Conservation (phyloP, 2,797 vertebrate genomes). For the Sebastes matsubarae region DNA sequence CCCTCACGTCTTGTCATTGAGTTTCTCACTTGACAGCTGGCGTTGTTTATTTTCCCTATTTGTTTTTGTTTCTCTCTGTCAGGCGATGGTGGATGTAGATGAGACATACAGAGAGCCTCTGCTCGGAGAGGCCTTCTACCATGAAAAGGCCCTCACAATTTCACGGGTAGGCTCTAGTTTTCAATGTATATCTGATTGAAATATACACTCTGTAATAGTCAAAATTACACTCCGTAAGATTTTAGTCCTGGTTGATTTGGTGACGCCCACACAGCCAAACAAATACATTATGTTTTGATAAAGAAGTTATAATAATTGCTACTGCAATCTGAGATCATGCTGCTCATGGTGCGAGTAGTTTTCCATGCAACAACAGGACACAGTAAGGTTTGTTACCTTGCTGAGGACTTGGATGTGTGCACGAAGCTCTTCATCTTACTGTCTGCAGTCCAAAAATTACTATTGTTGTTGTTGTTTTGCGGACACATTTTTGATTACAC, state of each 20-base stretch:
- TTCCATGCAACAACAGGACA: not conserved
- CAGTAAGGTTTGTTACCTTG: not conserved
- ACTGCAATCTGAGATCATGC: not conserved
- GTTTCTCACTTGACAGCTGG: not conserved
- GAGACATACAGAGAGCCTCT: constrained; percentile 96
- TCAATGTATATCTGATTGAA: not conserved
- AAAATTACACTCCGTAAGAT: not conserved
- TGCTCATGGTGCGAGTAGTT: rapidly evolving
- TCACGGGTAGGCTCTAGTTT: constrained; percentile 81
- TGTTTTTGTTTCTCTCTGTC: not conserved
- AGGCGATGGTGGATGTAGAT: constrained; percentile 98
- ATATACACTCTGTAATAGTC: not conserved
- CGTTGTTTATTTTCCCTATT: not conserved
- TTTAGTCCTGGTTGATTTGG: not conserved
- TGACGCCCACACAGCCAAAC: not conserved
- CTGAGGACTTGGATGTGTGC: not conserved
- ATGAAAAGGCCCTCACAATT: constrained; percentile 92
- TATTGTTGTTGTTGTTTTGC: not conserved
- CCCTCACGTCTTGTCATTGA: rapidly evolving
- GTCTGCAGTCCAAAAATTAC: not conserved
- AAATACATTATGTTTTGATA: not conserved
- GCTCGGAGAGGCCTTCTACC: constrained; percentile 90
- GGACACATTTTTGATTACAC: not conserved
- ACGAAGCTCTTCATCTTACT: not conserved
- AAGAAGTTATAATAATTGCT: not conserved